phyloP scores from a whole-genome alignment of 2,888 invertebrate species.

The Masnerella sp. region DNA sequence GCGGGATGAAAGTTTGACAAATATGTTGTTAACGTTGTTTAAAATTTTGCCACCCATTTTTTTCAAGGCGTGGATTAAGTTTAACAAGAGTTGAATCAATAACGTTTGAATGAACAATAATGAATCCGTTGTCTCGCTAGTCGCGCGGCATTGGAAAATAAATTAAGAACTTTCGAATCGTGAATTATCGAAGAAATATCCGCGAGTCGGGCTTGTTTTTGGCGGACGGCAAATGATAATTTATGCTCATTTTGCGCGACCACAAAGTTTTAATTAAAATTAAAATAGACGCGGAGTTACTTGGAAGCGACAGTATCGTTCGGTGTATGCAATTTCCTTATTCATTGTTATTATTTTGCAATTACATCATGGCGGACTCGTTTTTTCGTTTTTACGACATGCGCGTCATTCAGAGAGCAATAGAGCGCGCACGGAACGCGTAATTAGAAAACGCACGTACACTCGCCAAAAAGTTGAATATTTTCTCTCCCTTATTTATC shows the following conservation, averaged over 20 bases:
- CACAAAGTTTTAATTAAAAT: slow-evolving; percentile 29
- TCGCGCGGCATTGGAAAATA: no score
- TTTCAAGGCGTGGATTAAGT: no score
- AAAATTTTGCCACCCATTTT: no score
- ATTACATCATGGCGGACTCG: background rate
- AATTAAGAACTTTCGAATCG: slow-evolving; percentile 20
- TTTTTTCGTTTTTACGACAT: background rate
- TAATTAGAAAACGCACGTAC: slow-evolving; percentile 8
- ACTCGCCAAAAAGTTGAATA: slow-evolving; percentile 19
- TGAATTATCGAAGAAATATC: no score
- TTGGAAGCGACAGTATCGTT: slow-evolving; percentile 5
- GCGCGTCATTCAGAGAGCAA: slow-evolving; percentile 4
- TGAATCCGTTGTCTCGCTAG: background rate
- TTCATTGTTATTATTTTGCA: slow-evolving; percentile 10
- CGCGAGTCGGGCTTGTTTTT: slow-evolving; percentile 10
- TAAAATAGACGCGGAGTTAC: slow-evolving; percentile 7
- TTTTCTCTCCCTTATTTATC: slow-evolving; percentile 26
- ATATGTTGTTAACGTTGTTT: no score
- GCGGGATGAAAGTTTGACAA: no score
- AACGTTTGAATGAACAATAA: background rate
- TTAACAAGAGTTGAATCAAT: no score
- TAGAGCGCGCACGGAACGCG: background rate
- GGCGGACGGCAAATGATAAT: background rate
- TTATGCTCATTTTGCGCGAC: slow-evolving; percentile 3
- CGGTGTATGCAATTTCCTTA: background rate